A percentile compares a stretch with the other conserved stretches of the same genome.
These are phyloP conservation scores for Ctena decussata DNA, from an alignment of 2,888 invertebrate species.

Conservation along the genomic window DNA sequence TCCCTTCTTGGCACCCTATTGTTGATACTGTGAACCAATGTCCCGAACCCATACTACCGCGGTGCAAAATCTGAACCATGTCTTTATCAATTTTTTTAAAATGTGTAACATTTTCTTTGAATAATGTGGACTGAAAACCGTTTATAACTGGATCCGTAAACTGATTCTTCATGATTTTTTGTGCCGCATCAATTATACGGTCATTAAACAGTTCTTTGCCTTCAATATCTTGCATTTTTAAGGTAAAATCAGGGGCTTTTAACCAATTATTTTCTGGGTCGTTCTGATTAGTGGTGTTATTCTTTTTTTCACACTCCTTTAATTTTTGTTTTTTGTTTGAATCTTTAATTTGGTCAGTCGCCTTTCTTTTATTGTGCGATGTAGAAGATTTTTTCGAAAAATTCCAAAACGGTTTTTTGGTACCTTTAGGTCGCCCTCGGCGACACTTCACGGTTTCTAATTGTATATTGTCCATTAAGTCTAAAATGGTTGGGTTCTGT, in stretches of 20 bases:
- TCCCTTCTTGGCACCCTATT: not conserved
- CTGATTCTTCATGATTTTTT: not conserved
- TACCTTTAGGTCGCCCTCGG: not conserved
- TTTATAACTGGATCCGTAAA: not conserved
- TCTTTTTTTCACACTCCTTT: not conserved
- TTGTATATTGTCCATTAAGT: not conserved
- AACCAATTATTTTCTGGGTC: not conserved
- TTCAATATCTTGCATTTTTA: not conserved
- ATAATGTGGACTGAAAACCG: not conserved
- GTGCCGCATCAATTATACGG: not conserved
- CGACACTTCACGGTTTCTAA: not conserved
- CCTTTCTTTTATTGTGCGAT: not conserved
- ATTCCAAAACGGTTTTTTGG: constrained; percentile 15
- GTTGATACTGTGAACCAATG: constrained; percentile 19
- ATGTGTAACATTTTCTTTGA: not conserved
- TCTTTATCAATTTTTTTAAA: not conserved
- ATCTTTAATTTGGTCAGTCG: not conserved
- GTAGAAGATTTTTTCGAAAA: not conserved
- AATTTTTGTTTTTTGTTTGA: not conserved
- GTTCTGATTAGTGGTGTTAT: not conserved
- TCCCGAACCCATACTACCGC: not conserved
- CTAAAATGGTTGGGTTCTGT: not conserved
- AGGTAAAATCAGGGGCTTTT: not conserved
- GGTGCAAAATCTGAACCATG: constrained; percentile 10
- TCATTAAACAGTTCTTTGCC: not conserved